Conservation (phyloP, 1,140 invertebrate species). For the Patella vulgata region DNA sequence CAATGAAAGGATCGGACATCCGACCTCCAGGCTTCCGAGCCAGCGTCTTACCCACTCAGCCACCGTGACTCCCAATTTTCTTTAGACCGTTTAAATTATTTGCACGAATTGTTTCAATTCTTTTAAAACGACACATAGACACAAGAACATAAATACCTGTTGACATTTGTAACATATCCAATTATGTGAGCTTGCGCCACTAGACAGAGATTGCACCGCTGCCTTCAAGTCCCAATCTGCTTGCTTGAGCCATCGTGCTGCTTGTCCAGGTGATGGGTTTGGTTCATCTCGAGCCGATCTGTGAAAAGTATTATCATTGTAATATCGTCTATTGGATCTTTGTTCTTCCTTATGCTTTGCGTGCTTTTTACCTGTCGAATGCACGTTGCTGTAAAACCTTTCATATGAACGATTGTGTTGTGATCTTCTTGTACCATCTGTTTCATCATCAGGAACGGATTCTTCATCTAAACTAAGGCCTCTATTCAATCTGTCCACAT, state of each 20-base stretch:
- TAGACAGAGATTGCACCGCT: slow-evolving; percentile 16
- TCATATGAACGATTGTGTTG: not conserved
- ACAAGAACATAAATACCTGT: slow-evolving; percentile 44
- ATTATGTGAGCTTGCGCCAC: slow-evolving; percentile 16
- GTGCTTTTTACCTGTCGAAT: slow-evolving; percentile 1
- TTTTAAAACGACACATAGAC: too few relatives aligned
- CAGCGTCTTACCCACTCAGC: too few relatives aligned
- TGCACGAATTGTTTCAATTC: too few relatives aligned
- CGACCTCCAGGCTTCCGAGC: too few relatives aligned
- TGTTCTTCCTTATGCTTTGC: not conserved
- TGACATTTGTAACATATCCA: slow-evolving; percentile 51
- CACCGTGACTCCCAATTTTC: too few relatives aligned
- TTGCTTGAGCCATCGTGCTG: slow-evolving; percentile 41
- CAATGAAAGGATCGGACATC: too few relatives aligned
- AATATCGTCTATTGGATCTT: not conserved
- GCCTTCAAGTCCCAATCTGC: slow-evolving; percentile 37
- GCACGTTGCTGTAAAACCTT: slow-evolving; percentile 11
- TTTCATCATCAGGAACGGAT: slow-evolving; percentile 17
- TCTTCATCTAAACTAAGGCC: slow-evolving; percentile 19
- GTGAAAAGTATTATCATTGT: not conserved
- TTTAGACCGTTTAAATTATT: too few relatives aligned
- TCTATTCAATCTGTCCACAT: slow-evolving; percentile 31
- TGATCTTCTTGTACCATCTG: not conserved
- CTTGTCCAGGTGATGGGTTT: slow-evolving; percentile 27
- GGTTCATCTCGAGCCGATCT: slow-evolving; percentile 15